phyloP scores from a whole-genome alignment of 2,888 invertebrate species.

The Agrotis ipsilon region DNA sequence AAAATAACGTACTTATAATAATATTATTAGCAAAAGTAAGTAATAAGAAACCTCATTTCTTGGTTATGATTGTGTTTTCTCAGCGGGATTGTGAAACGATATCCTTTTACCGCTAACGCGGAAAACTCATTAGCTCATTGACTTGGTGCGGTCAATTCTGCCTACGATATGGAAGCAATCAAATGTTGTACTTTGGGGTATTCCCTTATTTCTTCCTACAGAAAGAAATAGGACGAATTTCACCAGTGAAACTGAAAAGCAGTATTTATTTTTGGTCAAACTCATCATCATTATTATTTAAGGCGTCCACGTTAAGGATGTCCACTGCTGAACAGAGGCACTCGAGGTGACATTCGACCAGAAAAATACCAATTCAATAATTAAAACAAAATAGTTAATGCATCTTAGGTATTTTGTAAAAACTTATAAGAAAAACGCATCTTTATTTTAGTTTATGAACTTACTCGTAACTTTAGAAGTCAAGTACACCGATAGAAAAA shows the following conservation, averaged over 20 bases:
- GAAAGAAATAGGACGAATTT: not conserved
- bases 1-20: constrained; percentile 28
- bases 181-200: constrained; percentile 56
- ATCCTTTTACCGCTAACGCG: constrained; percentile 77
- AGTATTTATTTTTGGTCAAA: too few species aligned
- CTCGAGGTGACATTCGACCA: too few species aligned
- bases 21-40: constrained; percentile 37
- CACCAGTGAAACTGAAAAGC: too few species aligned
- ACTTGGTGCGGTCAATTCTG: constrained; percentile 65
- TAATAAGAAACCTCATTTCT: constrained; percentile 58
- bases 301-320: too few species aligned
- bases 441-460: not conserved
- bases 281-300: too few species aligned
- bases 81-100: constrained; percentile 71
- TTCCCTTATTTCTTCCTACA: not conserved
- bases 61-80: constrained; percentile 70
- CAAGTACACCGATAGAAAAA: not conserved
- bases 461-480: too few species aligned
- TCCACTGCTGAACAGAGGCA: too few species aligned
- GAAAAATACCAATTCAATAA: too few species aligned
- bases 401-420: not conserved
- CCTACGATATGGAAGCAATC: constrained; percentile 63
- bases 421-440: not conserved
- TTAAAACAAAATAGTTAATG: too few species aligned
- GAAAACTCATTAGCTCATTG: constrained; percentile 79